phyloP scores from a whole-genome alignment of 2,113 vertebrate species.

The Catharus bicknelli region DNA sequence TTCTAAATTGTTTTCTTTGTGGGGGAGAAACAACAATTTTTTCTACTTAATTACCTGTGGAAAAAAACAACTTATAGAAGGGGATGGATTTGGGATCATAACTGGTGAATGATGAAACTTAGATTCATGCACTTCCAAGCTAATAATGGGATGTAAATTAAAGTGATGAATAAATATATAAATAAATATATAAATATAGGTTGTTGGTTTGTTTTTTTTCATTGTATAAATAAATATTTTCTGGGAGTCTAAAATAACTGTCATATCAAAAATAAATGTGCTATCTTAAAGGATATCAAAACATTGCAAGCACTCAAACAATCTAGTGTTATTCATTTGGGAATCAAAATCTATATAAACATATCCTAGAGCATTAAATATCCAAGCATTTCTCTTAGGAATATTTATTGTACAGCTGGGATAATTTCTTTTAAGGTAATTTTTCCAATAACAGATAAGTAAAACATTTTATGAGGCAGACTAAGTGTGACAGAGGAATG shows the following conservation, averaged over 20 bases:
- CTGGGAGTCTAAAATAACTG: neutral
- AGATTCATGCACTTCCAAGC: neutral
- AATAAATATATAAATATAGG: no score
- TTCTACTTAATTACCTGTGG: neutral
- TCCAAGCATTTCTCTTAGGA: neutral
- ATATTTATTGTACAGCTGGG: neutral
- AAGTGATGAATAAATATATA: neutral
- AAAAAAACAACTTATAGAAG: rapidly evolving
- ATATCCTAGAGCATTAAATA: neutral
- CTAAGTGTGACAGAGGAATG: neutral
- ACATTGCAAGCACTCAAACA: neutral
- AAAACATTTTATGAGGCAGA: neutral
- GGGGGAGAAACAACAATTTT: neutral
- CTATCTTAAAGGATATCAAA: neutral
- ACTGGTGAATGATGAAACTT: neutral
- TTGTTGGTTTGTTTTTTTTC: neutral
- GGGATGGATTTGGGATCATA: neutral
- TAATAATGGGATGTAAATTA: neutral
- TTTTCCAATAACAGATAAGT: neutral
- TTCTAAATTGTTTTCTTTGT: neutral
- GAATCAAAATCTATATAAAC: neutral
- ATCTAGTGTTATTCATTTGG: neutral
- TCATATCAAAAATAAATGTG: neutral
- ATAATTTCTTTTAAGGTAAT: neutral
- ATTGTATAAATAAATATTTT: neutral